phyloP scores from a whole-genome alignment of 2,797 vertebrate genomes.

The Oryzias dopingdopingensis region DNA sequence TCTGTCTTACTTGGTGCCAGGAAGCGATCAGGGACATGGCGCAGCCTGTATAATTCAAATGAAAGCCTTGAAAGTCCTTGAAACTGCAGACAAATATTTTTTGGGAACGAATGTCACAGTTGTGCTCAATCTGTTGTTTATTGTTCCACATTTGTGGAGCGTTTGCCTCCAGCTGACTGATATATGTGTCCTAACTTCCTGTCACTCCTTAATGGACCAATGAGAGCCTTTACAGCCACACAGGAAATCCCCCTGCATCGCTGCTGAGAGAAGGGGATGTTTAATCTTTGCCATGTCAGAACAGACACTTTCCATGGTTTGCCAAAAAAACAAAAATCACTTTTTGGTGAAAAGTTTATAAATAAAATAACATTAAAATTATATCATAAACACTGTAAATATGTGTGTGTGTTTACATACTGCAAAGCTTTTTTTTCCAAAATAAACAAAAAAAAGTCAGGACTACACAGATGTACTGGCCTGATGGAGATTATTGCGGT shows the following conservation, averaged over 20 bases:
- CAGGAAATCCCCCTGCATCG: slow-evolving; percentile 62
- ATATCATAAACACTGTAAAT: no score
- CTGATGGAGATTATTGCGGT: slow-evolving; percentile 16
- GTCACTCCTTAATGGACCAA: slow-evolving; percentile 41
- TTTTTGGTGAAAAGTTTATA: slow-evolving; percentile 2
- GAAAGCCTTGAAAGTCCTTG: slow-evolving; percentile 10
- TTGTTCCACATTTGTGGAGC: slow-evolving; percentile 56
- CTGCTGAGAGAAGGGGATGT: slow-evolving; percentile 68
- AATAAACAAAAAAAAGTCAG: slow-evolving; percentile 7
- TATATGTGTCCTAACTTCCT: slow-evolving; percentile 66
- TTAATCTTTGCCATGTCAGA: slow-evolving; percentile 47
- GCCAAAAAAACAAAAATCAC: slow-evolving; percentile 26
- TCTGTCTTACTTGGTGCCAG: no score
- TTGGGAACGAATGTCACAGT: slow-evolving; percentile 35
- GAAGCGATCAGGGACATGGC: no score
- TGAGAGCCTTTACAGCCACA: slow-evolving; percentile 35
- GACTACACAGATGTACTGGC: slow-evolving; percentile 3
- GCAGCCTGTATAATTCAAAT: no score
- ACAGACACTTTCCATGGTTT: slow-evolving; percentile 45
- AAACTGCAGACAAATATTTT: slow-evolving; percentile 29
- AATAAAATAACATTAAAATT: slow-evolving; percentile 9
- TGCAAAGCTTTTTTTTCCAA: no score
- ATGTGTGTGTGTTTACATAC: no score
- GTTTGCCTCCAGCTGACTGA: slow-evolving; percentile 62
- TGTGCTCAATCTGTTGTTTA: slow-evolving; percentile 29